Percentiles rank a stretch among this genome's conserved stretches.
phyloP scores from a whole-genome alignment of 2,888 invertebrate genomes.

The Lasius fuliginosus region DNA sequence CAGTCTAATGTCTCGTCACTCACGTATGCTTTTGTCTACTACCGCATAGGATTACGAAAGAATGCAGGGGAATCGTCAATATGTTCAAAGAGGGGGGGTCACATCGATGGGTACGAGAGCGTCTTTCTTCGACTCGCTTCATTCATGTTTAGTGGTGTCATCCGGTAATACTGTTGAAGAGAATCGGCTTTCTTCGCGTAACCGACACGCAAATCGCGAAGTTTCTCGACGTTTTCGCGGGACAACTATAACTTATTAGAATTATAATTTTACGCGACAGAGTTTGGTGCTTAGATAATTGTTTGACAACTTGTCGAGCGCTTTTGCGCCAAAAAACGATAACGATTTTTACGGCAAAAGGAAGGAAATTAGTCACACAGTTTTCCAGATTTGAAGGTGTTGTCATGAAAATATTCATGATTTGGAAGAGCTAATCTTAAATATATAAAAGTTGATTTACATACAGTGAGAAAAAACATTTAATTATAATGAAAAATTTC shows the following conservation, averaged over 20 bases:
- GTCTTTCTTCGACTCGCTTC: slow-evolving; percentile 68
- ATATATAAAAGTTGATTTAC: not conserved
- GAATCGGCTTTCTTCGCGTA: not conserved
- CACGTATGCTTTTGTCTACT: slow-evolving; percentile 71
- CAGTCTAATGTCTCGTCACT: slow-evolving; percentile 54
- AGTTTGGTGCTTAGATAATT: slow-evolving; percentile 2
- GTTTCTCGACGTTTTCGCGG: not conserved
- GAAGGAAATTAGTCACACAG: not conserved
- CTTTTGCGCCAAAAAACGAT: not conserved
- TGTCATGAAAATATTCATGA: not conserved
- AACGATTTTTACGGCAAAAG: not conserved
- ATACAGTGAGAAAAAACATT: not conserved
- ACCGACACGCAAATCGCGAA: not conserved
- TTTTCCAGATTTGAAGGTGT: not conserved
- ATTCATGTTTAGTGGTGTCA: slow-evolving; percentile 76
- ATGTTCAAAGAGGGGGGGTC: slow-evolving; percentile 74
- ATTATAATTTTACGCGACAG: not conserved
- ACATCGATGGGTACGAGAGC: slow-evolving; percentile 66
- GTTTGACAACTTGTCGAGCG: not conserved
- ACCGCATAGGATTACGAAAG: slow-evolving; percentile 69
- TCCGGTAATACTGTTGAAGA: slow-evolving; percentile 60
- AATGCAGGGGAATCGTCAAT: slow-evolving; percentile 63
- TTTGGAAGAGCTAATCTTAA: not conserved
- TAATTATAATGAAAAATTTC: not conserved
- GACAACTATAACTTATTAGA: not conserved